A percentile compares a stretch with the other conserved stretches of the same genome.
These are phyloP conservation scores for Archivesica marissinica DNA, from an alignment of 1,140 invertebrate genomes.

Conservation along the genomic window DNA sequence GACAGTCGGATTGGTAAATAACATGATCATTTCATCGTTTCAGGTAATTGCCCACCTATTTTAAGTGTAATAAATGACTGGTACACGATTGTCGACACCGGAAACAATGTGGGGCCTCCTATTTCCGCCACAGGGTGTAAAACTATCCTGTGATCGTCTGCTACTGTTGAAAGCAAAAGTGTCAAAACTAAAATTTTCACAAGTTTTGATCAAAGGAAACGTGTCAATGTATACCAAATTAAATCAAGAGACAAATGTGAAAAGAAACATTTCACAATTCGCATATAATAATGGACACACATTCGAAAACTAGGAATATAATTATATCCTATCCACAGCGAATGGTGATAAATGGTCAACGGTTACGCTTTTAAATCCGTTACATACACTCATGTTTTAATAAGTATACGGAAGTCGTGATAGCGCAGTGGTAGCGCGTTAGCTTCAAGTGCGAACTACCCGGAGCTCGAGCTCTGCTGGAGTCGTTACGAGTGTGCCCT, in stretches of 20 bases:
- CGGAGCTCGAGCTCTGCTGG: too few species aligned
- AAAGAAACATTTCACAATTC: too few species aligned
- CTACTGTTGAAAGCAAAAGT: constrained; percentile 21
- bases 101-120: constrained; percentile 25
- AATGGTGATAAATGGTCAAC: too few species aligned
- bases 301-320: too few species aligned
- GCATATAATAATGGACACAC: too few species aligned
- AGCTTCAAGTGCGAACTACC: too few species aligned
- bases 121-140: constrained; percentile 34
- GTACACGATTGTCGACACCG: neutral
- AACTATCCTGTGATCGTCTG: constrained; percentile 13
- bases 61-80: constrained; percentile 1
- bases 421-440: too few species aligned
- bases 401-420: too few species aligned
- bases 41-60: constrained; percentile 1
- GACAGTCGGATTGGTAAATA: constrained; percentile 8
- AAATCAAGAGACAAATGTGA: neutral
- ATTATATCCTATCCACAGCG: too few species aligned
- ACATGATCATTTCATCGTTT: constrained; percentile 31
- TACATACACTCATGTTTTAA: too few species aligned
- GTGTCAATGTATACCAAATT: constrained; percentile 1
- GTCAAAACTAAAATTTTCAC: constrained; percentile 27
- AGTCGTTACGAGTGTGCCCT: too few species aligned
- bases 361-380: too few species aligned
- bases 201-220: constrained; percentile 26